Conservation (phyloP, 2,113 vertebrate species). For the Pogona vitticeps region DNA sequence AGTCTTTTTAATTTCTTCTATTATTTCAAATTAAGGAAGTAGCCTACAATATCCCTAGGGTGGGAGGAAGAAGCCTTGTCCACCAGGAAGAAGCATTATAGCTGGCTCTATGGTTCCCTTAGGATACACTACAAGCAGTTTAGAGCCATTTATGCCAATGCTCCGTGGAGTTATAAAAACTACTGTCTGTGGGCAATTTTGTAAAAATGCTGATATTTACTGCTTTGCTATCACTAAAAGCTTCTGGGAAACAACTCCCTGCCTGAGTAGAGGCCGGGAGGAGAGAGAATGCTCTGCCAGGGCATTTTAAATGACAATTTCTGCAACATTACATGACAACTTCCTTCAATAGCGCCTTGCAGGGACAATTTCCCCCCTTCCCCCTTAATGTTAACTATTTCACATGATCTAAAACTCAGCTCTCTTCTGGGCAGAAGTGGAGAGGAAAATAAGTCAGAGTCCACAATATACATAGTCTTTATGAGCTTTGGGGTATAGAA, state of each 20-base stretch:
- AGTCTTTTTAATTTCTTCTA: too few species aligned
- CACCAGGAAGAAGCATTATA: conserved; percentile 25
- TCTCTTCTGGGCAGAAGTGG: neutral
- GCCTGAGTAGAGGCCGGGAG: neutral
- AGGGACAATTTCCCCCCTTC: neutral
- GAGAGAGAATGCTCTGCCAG: neutral
- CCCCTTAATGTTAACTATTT: neutral
- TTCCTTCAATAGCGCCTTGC: conserved; percentile 6
- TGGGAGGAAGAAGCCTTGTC: neutral
- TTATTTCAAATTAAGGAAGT: neutral
- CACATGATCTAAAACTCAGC: neutral
- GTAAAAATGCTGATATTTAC: neutral
- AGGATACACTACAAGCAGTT: neutral
- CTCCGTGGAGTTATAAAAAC: neutral
- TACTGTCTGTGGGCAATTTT: neutral
- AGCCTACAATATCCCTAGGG: neutral
- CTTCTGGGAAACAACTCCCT: conserved; percentile 19
- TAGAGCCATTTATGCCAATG: neutral
- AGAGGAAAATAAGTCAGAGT: too few species aligned
- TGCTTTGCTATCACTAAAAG: neutral
- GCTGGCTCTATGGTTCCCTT: neutral
- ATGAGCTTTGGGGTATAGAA: too few species aligned
- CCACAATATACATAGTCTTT: too few species aligned
- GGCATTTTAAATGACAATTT: conserved; percentile 2
- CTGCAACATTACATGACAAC: neutral